Evolutionary conservation across 2,888 invertebrate species (phyloP), one percentile per base, ranked within the genome.

Genomic region (Branchipolynoe longqiensis): DNA sequence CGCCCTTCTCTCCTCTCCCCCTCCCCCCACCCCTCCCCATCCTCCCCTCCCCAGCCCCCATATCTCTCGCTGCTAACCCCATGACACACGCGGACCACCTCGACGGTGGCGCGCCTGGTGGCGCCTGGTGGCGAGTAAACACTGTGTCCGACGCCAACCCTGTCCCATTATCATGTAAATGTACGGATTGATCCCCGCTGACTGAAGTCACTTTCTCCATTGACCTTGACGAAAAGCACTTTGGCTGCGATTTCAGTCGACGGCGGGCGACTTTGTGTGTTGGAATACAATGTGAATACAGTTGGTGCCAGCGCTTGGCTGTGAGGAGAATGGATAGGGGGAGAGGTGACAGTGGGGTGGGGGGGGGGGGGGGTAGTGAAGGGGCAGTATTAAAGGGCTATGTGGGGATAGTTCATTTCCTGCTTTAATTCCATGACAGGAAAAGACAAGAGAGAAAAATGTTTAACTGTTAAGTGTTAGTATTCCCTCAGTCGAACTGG

Each of bases 121-220:
- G 18, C 36, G 38, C 36, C 69, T 14, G 38, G 38, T 18, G 8
- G 8, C 18, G 48, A 18, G 69, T 38, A 69, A 69, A 69, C 69
- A 69, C 38, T 69, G 69, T 69, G 36, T 38, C 33, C 38, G 69
- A 33, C 31, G 62, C 28, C 62, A 62, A n/a, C 62, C 3, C 69
- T 38, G 14, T 33, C 38, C 69, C 25, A 69, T 69, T 69, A 69
- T 69, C 69, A 69, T 69, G 69, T 69, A 69, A 69, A 69, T 69
- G 69, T 69, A 38, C n/a, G 3, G 69, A 33, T 69, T 69, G 69
- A 69, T 69, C 69, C 6, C n/a, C n/a, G n/a, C n/a, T n/a, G n/a
- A n/a, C n/a, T 12, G 18, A 4, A 25, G 14, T n/a, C 58, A 4
- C n/a, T 58, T n/a, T n/a, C 58, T n/a, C 18, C 12, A n/a, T 58